These are phyloP conservation scores for Oreonectes daqikongensis DNA, from an alignment of 2,797 vertebrate genomes.

Conservation along the genomic window DNA sequence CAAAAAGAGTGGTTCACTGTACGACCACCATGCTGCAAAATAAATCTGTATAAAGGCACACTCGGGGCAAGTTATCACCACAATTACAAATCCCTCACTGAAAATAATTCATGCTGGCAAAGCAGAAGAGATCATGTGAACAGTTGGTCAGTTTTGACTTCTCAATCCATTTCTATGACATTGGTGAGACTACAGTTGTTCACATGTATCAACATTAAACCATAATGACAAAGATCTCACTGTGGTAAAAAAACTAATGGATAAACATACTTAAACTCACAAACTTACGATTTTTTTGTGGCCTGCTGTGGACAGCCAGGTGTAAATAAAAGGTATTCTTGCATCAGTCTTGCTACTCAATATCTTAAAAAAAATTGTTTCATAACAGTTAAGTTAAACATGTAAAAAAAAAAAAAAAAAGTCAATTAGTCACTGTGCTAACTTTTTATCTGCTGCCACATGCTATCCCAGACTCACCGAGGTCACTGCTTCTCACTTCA, in stretches of 20 bases:
- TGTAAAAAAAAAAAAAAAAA: no score
- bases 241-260: no score
- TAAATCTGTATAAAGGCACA: slow-evolving; percentile 23
- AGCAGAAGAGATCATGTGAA: slow-evolving; percentile 10
- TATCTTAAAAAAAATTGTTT: slow-evolving; percentile 6
- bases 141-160: slow-evolving; percentile 1
- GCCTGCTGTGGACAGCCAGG: background rate
- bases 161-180: slow-evolving; percentile 2
- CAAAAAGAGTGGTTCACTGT: no score
- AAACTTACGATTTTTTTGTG: no score
- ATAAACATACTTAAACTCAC: background rate
- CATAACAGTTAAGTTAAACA: slow-evolving; percentile 23
- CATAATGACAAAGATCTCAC: no score
- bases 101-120: slow-evolving; percentile 16
- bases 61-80: slow-evolving; percentile 11
- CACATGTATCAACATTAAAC: background rate
- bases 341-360: no score
- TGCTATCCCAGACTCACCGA: background rate
- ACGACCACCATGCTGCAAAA: slow-evolving; percentile 4
- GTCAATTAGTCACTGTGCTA: background rate
- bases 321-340: background rate
- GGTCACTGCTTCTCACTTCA: background rate
- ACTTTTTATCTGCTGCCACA: slow-evolving; percentile 17
- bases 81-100: slow-evolving; percentile 11
- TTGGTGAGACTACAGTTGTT: background rate